phyloP scores from a whole-genome alignment of 2,113 vertebrate species.

The Xiphias gladius region DNA sequence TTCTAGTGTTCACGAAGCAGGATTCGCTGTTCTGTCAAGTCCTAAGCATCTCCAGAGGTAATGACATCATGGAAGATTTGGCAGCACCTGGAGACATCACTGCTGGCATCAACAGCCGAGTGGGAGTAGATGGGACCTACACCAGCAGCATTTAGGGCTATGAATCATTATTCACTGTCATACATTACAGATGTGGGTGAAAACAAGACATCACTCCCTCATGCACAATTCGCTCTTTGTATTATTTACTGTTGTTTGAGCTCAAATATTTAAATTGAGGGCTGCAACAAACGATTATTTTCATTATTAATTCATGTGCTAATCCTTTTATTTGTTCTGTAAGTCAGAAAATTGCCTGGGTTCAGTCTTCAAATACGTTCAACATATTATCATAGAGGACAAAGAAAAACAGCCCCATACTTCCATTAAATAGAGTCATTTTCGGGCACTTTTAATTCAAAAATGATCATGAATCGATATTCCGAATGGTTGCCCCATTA shows the following conservation, averaged over 20 bases:
- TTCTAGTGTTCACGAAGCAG: not conserved
- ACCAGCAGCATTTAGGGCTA: slow-evolving; percentile 8
- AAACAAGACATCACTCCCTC: not conserved
- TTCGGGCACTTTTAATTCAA: not conserved
- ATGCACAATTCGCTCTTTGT: not conserved
- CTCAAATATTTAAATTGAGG: not conserved
- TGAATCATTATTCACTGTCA: slow-evolving; percentile 32
- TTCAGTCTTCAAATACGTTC: not conserved
- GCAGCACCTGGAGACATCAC: slow-evolving; percentile 56
- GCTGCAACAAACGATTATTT: not conserved
- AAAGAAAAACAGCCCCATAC: not conserved
- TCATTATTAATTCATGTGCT: not conserved
- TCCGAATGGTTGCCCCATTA: not conserved
- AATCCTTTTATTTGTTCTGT: not conserved
- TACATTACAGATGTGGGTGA: slow-evolving; percentile 31
- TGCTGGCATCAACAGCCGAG: not conserved
- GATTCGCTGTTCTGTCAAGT: slow-evolving; percentile 29
- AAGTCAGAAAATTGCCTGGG: not conserved
- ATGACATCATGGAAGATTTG: slow-evolving; percentile 64
- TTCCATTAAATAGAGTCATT: not conserved
- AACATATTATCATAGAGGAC: not conserved
- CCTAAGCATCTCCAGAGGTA: slow-evolving; percentile 21
- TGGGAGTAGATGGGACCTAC: not conserved
- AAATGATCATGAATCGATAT: not conserved
- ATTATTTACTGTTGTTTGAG: not conserved